Evolutionary conservation across 35 echinoderm and acorn worm genomes (phyloP).

Genomic region (Nesometra sesokonis): DNA sequence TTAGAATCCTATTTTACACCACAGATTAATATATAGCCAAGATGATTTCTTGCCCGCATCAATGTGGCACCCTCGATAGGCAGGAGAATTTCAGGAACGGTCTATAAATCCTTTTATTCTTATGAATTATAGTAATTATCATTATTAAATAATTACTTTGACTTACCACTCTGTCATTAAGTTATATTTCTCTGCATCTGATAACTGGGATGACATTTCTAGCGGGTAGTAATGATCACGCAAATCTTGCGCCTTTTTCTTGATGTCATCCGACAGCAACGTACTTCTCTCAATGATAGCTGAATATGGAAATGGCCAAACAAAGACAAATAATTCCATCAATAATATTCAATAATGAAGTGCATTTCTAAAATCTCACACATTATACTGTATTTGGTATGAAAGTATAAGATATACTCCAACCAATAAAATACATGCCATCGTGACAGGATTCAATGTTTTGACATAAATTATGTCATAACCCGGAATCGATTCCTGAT

Average conservation of each 20-base stretch:
- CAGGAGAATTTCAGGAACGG: not conserved
- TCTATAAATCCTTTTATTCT: not conserved
- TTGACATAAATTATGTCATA: no score
- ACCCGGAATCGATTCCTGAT: no score
- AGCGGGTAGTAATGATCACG: slow-evolving; percentile 70
- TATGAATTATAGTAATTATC: not conserved
- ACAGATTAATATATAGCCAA: no score
- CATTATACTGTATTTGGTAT: no score
- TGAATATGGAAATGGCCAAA: slow-evolving; percentile 11
- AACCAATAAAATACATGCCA: no score
- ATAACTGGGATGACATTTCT: slow-evolving; percentile 52
- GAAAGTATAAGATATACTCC: no score
- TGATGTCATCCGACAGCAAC: slow-evolving; percentile 56
- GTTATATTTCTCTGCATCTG: slow-evolving; percentile 52
- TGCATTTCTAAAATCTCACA: no score
- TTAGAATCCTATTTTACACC: no score
- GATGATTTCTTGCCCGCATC: no score
- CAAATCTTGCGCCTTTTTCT: slow-evolving; percentile 34
- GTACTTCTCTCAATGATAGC: slow-evolving; percentile 67
- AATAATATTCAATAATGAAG: no score
- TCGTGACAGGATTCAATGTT: no score
- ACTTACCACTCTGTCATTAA: slow-evolving; percentile 90
- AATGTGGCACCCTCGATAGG: no score
- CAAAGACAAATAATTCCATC: not conserved
- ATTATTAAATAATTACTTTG: not conserved